Conservation (phyloP, 2,113 vertebrate species). For the Siniperca knerii region DNA sequence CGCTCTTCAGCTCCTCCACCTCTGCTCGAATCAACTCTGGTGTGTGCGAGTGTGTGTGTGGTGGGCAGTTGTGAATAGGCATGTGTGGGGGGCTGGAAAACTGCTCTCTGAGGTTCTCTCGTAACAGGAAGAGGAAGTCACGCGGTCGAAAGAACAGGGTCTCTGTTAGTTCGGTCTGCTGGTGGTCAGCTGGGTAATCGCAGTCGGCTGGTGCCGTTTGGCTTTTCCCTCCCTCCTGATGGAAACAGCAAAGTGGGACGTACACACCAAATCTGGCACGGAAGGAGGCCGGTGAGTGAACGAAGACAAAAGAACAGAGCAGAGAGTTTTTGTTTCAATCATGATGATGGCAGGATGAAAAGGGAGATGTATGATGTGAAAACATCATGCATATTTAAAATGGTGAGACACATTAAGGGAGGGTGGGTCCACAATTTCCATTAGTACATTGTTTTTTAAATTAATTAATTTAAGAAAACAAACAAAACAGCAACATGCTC, state of each 20-base stretch:
- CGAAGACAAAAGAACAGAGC: slow-evolving; percentile 17
- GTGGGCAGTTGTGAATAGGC: slow-evolving; percentile 96
- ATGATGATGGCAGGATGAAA: not conserved
- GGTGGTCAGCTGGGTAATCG: slow-evolving; percentile 84
- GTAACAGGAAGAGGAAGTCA: slow-evolving; percentile 93
- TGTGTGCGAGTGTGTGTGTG: slow-evolving; percentile 91
- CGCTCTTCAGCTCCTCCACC: slow-evolving; percentile 96
- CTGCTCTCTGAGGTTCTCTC: slow-evolving; percentile 95
- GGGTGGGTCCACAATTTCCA: not conserved
- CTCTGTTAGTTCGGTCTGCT: slow-evolving; percentile 87
- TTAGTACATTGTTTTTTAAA: not conserved
- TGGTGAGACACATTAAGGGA: not conserved
- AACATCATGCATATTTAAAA: slow-evolving; percentile 25
- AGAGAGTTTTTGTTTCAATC: slow-evolving; percentile 13
- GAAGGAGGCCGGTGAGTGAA: not conserved
- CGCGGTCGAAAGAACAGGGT: slow-evolving; percentile 89
- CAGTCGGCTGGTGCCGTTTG: slow-evolving; percentile 88
- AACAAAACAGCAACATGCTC: not conserved
- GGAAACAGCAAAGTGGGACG: slow-evolving; percentile 97
- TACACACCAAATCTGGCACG: slow-evolving; percentile 94
- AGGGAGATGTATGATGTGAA: slow-evolving; percentile 6
- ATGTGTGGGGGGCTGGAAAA: slow-evolving; percentile 90
- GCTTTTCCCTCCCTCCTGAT: slow-evolving; percentile 91
- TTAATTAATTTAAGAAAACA: not conserved
- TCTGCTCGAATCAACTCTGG: slow-evolving; percentile 96